Base-by-base conservation (phyloP, 2,113 vertebrate genomes). In the Mesitornis unicolor region DNA sequence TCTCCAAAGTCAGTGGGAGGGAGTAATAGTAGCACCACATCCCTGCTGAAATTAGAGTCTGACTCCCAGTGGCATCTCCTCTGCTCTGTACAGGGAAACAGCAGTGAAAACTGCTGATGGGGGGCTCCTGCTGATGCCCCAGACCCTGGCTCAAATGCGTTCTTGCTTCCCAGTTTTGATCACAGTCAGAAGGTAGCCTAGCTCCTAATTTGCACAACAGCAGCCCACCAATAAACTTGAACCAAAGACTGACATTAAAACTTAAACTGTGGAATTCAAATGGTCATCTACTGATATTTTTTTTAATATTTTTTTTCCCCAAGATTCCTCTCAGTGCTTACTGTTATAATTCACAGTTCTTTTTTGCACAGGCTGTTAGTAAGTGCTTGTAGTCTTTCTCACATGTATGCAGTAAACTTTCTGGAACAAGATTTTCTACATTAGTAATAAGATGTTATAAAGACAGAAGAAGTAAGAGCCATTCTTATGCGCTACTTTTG, bases 121-220 rank as follows among this genome's bases (percentile, higher is more conserved):
- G 45, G 40, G 5, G 11, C 33, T 67, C 56, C 59, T 89, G 42
- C 29, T 64, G 38, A 15, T 51, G 35, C 20, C 26, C 26, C 29
- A 60, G 14, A 26, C 12, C 6, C 26, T 54, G 22, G 4, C 22
- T 57, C 2, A 0, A 28, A 45, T 18, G 16, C 2, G 1, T 74
- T 81, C 28, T 54, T 78, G 36, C 45, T 87, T 84, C 22, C 29
- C 35, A 53, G 21, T 43, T 91, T 50, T 70, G 31, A 45, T 38
- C 18, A 25, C 0, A 5, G 57, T 33, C 63, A 61, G 36, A 70
- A 75, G 51, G 56, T 15, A 64, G 47, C 26, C 31, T 61, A 26
- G 16, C 11, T 73, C 43, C 16, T 64, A 17, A 45, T 68, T 78
- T 56, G 9, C n/a, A 18, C 48, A 67, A 40, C n/a, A 48, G 10